Evolutionary conservation across 2,797 vertebrate genomes (phyloP), one percentile per base, ranked within the genome.

Genomic region (Taenioides sp.): DNA sequence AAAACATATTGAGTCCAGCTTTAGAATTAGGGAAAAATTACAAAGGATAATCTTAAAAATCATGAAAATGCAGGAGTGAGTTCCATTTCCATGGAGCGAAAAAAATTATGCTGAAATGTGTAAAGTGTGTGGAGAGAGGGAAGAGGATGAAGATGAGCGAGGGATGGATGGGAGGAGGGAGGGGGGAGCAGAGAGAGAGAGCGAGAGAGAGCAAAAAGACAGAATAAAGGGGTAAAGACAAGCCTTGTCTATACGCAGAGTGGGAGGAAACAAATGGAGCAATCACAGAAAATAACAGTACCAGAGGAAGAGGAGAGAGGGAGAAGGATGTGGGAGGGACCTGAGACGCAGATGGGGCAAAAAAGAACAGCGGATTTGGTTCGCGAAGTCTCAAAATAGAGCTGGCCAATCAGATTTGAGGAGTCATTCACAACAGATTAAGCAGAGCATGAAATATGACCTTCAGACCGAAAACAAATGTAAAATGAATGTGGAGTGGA

Each of bases 1-100:
- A 93, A 87, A 92, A 94, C 88, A 93, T 91, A 86, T 85, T 87
- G 86, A 84, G 74, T 66, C 82, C 88, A 86, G 88, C 72, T 87
- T 91, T 80, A 90, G 77, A 67, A 72, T 69, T 75, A 64, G 77
- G 47, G 79, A 62, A 82, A 80, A 70, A 54, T 6, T 50, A 67
- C 65, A 60, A 78, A 27, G 55, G 62, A 67, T 49, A 34, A 34
- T 31, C 65, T 37, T 68, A 66, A 43, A 55, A 43, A 34, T 31
- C 65, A 43, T 70, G 64, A 43, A 55, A 59, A 54, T 52, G 69
- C 60, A 77, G 72, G 71, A 23, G 47, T 70, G 76, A 78, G 81
- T 75, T 78, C 78, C 76, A 80, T 74, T 77, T 78, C 82, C 78
- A 81, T 73, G 71, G 81, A 82, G 82, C 78, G n/a, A 65, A 65